Evolutionary conservation across 1,140 invertebrate species (phyloP).

Genomic region (Drosophila bipectinata): DNA sequence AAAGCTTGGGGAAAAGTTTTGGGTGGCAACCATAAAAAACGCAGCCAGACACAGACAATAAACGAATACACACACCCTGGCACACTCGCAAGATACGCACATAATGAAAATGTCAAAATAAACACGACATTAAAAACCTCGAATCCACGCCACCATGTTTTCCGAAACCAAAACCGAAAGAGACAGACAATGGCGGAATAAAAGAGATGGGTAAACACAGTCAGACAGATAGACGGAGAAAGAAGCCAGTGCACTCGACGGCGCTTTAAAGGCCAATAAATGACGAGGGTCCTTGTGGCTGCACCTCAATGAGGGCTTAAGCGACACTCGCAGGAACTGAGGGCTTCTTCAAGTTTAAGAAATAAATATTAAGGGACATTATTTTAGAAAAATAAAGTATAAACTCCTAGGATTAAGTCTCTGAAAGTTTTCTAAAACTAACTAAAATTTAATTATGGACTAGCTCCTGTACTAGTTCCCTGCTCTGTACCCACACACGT

Average conservation of each 20-base stretch:
- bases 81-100: constrained; percentile 46
- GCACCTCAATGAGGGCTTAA: constrained; percentile 48
- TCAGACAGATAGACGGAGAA: constrained; percentile 27
- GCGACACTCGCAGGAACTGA: constrained; percentile 36
- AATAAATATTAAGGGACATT: background rate
- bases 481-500: background rate
- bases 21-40: constrained; percentile 50
- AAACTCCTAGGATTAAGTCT: too few species aligned
- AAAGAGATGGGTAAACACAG: constrained; percentile 29
- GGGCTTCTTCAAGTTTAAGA: constrained; percentile 12
- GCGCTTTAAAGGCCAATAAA: constrained; percentile 78
- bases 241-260: constrained; percentile 66
- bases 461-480: background rate
- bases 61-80: constrained; percentile 36
- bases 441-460: too few species aligned
- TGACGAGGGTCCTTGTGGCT: constrained; percentile 56
- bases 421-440: background rate
- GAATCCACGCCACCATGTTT: constrained; percentile 11
- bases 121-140: constrained; percentile 80
- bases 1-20: constrained; percentile 33
- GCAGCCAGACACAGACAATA: constrained; percentile 60
- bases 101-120: constrained; percentile 83
- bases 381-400: too few species aligned
- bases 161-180: constrained; percentile 9
- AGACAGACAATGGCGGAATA: constrained; percentile 16